Evolutionary conservation across 2,797 vertebrate genomes (phyloP).

Genomic region (Sebastes steindachneri): DNA sequence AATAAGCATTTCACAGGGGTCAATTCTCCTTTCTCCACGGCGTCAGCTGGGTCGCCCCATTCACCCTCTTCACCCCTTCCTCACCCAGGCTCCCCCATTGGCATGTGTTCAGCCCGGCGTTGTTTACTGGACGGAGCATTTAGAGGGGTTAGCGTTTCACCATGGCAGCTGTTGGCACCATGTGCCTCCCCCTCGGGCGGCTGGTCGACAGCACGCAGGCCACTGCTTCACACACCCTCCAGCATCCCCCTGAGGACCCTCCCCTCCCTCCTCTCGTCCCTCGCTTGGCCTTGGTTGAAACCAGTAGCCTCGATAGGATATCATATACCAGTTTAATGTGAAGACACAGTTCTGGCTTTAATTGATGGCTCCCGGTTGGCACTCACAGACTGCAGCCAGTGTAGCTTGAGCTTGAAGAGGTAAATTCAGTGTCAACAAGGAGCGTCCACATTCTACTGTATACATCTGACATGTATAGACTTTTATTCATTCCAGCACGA

Average conservation of each 20-base stretch:
- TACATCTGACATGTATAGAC: conserved; percentile 2
- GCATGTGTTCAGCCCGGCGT: conserved; percentile 77
- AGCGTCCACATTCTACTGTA: not conserved
- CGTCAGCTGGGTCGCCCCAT: conserved; percentile 77
- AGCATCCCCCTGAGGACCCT: conserved; percentile 64
- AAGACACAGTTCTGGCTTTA: conserved; percentile 61
- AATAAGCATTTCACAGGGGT: conserved; percentile 81
- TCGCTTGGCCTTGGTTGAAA: conserved; percentile 60
- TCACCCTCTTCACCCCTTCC: conserved; percentile 69
- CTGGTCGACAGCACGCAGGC: conserved; percentile 79
- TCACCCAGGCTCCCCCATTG: conserved; percentile 66
- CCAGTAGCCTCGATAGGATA: conserved; percentile 63
- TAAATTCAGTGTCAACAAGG: not conserved
- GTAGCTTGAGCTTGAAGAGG: conserved; percentile 5
- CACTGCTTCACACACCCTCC: conserved; percentile 75
- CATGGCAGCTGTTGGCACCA: conserved; percentile 83
- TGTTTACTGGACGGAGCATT: conserved; percentile 78
- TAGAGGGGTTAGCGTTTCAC: conserved; percentile 83
- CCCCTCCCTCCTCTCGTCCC: conserved; percentile 42
- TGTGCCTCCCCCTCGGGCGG: conserved; percentile 76
- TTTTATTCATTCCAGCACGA: conserved; percentile 7
- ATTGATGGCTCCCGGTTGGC: conserved; percentile 51
- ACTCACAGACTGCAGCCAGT: not conserved
- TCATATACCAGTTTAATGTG: conserved; percentile 67
- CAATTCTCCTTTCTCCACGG: conserved; percentile 81